These are phyloP conservation scores for Dipodomys stephensi DNA, from an alignment of 2,113 vertebrate species.

Conservation along the genomic window DNA sequence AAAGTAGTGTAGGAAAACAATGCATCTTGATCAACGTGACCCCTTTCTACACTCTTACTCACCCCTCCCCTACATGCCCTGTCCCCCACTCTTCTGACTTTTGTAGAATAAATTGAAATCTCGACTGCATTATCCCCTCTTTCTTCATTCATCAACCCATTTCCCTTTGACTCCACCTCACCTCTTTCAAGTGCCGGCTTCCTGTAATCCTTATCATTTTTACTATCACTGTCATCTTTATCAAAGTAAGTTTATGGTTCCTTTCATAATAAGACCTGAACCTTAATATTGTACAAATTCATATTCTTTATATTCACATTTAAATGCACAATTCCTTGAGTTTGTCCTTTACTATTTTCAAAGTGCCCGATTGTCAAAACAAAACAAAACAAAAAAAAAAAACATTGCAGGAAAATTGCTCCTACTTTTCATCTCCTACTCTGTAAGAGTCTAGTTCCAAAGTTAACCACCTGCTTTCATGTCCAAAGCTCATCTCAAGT, in stretches of 20 bases:
- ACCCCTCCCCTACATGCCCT: too few species aligned
- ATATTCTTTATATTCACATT: slow-evolving; percentile 25
- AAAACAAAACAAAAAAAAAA: too few species aligned
- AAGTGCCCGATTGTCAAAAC: background rate
- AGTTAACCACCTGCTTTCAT: slow-evolving; percentile 56
- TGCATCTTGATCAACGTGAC: too few species aligned
- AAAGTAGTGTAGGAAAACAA: too few species aligned
- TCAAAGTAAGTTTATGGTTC: background rate
- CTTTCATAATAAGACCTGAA: slow-evolving; percentile 11
- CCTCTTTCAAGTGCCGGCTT: too few species aligned
- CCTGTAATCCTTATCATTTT: too few species aligned
- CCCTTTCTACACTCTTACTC: too few species aligned
- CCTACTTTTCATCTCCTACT: slow-evolving; percentile 6
- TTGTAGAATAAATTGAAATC: too few species aligned
- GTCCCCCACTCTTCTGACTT: too few species aligned
- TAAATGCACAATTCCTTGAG: background rate
- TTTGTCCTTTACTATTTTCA: slow-evolving; percentile 25
- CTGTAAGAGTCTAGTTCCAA: slow-evolving; percentile 48
- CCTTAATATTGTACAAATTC: background rate
- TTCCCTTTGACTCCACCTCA: too few species aligned
- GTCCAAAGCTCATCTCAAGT: slow-evolving; percentile 27
- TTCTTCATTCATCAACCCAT: too few species aligned
- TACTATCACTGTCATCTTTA: background rate
- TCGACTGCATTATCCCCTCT: too few species aligned
- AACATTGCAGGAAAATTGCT: background rate